Percentiles rank a stretch among this genome's conserved stretches.
phyloP scores from a whole-genome alignment of 2,888 invertebrate genomes.

The Pammene aurita region DNA sequence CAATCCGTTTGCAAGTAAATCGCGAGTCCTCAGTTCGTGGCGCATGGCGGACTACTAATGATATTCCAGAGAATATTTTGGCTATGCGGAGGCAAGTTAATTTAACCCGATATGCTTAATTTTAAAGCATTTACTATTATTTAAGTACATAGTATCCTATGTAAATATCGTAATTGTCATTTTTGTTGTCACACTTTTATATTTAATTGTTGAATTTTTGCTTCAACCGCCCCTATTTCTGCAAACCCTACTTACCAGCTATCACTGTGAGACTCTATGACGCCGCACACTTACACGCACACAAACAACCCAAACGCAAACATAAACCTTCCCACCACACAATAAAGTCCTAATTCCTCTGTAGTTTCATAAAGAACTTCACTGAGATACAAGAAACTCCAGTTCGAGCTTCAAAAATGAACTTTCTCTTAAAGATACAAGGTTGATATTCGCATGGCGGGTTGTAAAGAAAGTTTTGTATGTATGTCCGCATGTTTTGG shows the following conservation, averaged over 20 bases:
- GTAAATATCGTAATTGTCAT: too few species aligned
- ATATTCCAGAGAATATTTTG: too few species aligned
- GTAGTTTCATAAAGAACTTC: neutral
- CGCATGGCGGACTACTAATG: too few species aligned
- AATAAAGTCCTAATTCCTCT: slow-evolving; percentile 6
- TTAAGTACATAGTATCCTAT: too few species aligned
- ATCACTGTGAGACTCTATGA: slow-evolving; percentile 43
- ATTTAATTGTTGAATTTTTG: too few species aligned
- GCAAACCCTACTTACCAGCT: slow-evolving; percentile 29
- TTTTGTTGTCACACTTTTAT: too few species aligned
- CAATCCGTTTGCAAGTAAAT: too few species aligned
- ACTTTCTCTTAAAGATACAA: neutral
- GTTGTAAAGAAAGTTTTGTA: slow-evolving; percentile 36
- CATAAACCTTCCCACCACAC: neutral
- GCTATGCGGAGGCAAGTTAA: too few species aligned
- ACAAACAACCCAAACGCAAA: slow-evolving; percentile 1
- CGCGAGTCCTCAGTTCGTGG: too few species aligned
- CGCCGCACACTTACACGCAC: slow-evolving; percentile 34
- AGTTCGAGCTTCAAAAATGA: neutral
- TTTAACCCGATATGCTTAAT: too few species aligned
- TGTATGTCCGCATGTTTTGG: slow-evolving; percentile 46
- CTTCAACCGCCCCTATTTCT: slow-evolving; percentile 15
- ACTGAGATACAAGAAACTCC: neutral
- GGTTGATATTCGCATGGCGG: neutral
- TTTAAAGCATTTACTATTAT: too few species aligned